Conservation (phyloP, 2,888 invertebrate species). For the Helleia helle region DNA sequence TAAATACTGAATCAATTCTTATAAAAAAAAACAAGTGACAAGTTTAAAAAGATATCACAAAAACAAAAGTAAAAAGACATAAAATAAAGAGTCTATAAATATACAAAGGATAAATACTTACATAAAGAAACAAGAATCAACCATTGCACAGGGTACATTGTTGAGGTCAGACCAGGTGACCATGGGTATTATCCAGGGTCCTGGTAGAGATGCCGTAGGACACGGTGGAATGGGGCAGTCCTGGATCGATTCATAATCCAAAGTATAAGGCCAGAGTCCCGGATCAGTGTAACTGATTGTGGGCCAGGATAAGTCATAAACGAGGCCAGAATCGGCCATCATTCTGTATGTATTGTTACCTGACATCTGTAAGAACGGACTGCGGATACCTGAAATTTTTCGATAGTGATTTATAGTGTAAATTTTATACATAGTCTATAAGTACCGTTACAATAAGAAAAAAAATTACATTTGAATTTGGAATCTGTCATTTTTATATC, state of each 20-base stretch:
- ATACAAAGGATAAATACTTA: constrained; percentile 38
- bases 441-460: no score
- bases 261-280: constrained; percentile 79
- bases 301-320: constrained; percentile 78
- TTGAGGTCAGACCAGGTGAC: constrained; percentile 63
- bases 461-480: no score
- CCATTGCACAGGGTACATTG: constrained; percentile 69
- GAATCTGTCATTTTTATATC: no score
- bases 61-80: no score
- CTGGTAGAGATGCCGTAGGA: constrained; percentile 71
- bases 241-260: constrained; percentile 73
- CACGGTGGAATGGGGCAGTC: constrained; percentile 73
- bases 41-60: no score
- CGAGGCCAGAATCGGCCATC: constrained; percentile 57
- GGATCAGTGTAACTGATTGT: constrained; percentile 47
- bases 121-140: constrained; percentile 65
- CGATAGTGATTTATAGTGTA: no score
- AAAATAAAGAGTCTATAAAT: no score
- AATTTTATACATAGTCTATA: no score
- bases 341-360: constrained; percentile 75
- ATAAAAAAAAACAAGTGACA: no score
- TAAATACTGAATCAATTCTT: no score
- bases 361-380: constrained; percentile 71
- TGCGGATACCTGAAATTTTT: constrained; percentile 51
- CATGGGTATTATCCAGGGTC: constrained; percentile 80